phyloP scores from a whole-genome alignment of 1,140 invertebrate species.

The Lethocerus indicus region DNA sequence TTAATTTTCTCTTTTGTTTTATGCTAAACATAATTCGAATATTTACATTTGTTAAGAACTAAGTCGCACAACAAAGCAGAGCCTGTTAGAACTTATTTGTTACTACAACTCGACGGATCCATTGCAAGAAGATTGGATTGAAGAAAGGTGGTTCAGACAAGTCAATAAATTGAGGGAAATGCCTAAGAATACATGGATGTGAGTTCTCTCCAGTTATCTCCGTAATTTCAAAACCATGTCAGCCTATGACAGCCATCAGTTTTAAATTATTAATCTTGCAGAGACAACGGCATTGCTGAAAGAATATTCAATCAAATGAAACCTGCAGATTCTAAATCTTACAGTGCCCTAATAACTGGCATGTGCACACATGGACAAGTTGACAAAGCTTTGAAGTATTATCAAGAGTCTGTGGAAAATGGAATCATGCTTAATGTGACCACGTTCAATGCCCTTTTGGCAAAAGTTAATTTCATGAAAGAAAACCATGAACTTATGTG shows the following conservation, averaged over 20 bases:
- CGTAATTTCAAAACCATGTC: neutral
- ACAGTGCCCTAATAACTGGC: slow-evolving; percentile 31
- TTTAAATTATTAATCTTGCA: slow-evolving; percentile 16
- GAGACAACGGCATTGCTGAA: slow-evolving; percentile 28
- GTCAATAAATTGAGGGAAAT: slow-evolving; percentile 21
- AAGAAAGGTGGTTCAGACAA: slow-evolving; percentile 56
- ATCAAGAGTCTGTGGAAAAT: slow-evolving; percentile 45
- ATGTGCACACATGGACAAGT: slow-evolving; percentile 40
- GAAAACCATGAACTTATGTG: slow-evolving; percentile 42
- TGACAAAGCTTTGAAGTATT: slow-evolving; percentile 42
- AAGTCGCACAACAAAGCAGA: slow-evolving; percentile 39
- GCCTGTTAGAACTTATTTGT: slow-evolving; percentile 64
- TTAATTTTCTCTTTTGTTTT: no score
- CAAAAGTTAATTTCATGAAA: slow-evolving; percentile 34
- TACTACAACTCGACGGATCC: slow-evolving; percentile 59
- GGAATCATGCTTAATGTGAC: slow-evolving; percentile 39
- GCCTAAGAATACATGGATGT: slow-evolving; percentile 53
- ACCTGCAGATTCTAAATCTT: slow-evolving; percentile 24
- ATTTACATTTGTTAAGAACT: slow-evolving; percentile 24
- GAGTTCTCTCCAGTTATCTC: slow-evolving; percentile 20
- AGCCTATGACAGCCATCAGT: neutral
- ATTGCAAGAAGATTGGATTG: slow-evolving; percentile 44
- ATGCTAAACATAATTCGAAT: neutral
- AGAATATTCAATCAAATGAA: slow-evolving; percentile 28
- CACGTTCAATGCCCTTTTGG: slow-evolving; percentile 55